A percentile compares a stretch with the other conserved stretches of the same genome.
Conservation (phyloP, 2,888 invertebrate genomes). For the Gastracanthus pulcherrimus region DNA sequence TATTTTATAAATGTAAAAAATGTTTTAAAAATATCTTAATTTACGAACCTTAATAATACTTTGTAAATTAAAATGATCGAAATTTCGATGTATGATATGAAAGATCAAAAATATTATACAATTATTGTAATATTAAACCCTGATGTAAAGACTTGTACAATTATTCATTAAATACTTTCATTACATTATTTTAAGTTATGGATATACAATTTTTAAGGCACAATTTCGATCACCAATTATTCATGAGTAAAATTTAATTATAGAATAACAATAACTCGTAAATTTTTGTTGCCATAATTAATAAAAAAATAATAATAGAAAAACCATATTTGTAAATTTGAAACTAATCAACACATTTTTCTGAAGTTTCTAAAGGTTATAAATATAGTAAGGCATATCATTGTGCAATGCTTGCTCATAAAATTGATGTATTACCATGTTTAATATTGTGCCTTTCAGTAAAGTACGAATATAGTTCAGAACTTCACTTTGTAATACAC, state of each 20-base stretch:
- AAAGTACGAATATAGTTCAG: background rate
- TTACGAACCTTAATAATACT: background rate
- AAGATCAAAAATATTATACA: constrained; percentile 5
- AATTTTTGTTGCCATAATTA: background rate
- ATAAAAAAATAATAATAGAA: background rate
- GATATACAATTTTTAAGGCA: constrained; percentile 35
- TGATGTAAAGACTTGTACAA: constrained; percentile 20
- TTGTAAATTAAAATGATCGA: background rate
- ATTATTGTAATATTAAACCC: constrained; percentile 21
- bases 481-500: background rate
- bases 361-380: no score
- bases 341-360: no score
- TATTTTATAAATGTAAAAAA: background rate
- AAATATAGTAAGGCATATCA: no score
- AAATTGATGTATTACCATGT: no score
- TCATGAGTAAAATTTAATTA: background rate
- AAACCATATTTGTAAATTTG: no score
- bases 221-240: background rate
- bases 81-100: constrained; percentile 10
- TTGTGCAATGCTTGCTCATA: no score
- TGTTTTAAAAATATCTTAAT: background rate
- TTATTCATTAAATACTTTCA: constrained; percentile 18
- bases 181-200: background rate
- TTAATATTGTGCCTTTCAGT: background rate
- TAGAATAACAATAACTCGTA: background rate